A percentile compares a stretch with the other conserved stretches of the same genome.
These are phyloP conservation scores for Puma concolor DNA, from an alignment of 2,113 vertebrate genomes.

Conservation along the genomic window DNA sequence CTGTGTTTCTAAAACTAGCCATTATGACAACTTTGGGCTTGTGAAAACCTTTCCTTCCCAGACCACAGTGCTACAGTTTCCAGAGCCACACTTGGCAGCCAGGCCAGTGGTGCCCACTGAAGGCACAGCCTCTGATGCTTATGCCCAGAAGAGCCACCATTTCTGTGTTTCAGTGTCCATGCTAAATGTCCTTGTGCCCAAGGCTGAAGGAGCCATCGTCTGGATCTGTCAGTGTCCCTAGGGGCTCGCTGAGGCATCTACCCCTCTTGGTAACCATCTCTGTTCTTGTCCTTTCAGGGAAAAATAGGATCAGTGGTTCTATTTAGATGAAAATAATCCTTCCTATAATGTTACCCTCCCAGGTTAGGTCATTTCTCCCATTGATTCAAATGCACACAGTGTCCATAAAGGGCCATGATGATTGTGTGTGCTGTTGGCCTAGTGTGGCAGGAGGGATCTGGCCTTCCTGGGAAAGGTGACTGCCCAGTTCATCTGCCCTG, in stretches of 20 bases:
- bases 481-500: not conserved
- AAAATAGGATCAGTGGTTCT: not conserved
- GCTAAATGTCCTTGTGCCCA: not conserved
- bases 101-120: not conserved
- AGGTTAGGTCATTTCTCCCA: not conserved
- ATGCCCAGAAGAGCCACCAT: not conserved
- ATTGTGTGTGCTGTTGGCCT: not conserved
- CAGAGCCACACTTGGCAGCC: not conserved
- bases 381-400: not conserved
- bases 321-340: not conserved
- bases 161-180: not conserved
- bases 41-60: not conserved
- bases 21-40: not conserved
- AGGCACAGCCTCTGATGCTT: too few species aligned
- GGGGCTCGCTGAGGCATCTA: not conserved
- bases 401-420: not conserved
- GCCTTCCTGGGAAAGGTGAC: not conserved
- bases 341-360: not conserved
- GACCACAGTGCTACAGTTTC: not conserved
- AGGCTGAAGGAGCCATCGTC: not conserved
- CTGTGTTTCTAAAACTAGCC: constrained; percentile 25
- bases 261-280: not conserved
- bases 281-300: not conserved
- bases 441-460: not conserved
- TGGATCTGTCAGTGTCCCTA: not conserved